Evolutionary conservation across 2,888 invertebrate species (phyloP).

Genomic region (Metallyticus violacea): DNA sequence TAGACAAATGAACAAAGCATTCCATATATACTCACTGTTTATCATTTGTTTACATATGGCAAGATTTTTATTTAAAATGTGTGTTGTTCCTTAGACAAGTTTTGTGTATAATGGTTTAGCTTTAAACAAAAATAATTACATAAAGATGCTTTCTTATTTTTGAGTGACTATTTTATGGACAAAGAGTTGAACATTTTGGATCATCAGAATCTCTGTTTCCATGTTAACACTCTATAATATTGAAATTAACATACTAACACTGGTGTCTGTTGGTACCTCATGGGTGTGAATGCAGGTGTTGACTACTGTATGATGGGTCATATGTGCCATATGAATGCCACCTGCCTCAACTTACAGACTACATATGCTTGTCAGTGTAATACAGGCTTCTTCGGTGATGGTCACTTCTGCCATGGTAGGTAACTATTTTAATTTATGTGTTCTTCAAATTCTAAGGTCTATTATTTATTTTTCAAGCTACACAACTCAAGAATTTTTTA

Average conservation of each 20-base stretch:
- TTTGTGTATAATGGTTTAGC: too few relatives aligned
- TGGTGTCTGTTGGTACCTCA: slow-evolving; percentile 15
- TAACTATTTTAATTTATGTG: slow-evolving; percentile 26
- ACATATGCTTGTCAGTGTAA: slow-evolving; percentile 89
- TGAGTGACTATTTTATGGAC: neutral
- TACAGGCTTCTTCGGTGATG: slow-evolving; percentile 86
- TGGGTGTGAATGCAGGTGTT: slow-evolving; percentile 57
- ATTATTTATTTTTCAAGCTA: neutral
- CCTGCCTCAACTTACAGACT: slow-evolving; percentile 87
- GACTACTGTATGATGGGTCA: slow-evolving; percentile 88
- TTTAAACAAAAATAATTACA: too few relatives aligned
- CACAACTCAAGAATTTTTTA: too few relatives aligned
- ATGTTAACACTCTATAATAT: neutral
- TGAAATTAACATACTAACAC: slow-evolving; percentile 14
- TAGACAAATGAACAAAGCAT: too few relatives aligned
- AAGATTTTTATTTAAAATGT: too few relatives aligned
- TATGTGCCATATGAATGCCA: slow-evolving; percentile 85
- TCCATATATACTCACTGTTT: too few relatives aligned
- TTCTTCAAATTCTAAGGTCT: neutral
- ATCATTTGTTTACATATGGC: too few relatives aligned
- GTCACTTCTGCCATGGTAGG: slow-evolving; percentile 71
- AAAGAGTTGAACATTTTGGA: neutral
- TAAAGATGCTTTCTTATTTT: too few relatives aligned
- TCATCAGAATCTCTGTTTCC: neutral
- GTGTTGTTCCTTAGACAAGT: too few relatives aligned